Evolutionary conservation across 2,888 invertebrate species (phyloP), one percentile per base, ranked within the genome.

Genomic region (Eristalis arbustorum): DNA sequence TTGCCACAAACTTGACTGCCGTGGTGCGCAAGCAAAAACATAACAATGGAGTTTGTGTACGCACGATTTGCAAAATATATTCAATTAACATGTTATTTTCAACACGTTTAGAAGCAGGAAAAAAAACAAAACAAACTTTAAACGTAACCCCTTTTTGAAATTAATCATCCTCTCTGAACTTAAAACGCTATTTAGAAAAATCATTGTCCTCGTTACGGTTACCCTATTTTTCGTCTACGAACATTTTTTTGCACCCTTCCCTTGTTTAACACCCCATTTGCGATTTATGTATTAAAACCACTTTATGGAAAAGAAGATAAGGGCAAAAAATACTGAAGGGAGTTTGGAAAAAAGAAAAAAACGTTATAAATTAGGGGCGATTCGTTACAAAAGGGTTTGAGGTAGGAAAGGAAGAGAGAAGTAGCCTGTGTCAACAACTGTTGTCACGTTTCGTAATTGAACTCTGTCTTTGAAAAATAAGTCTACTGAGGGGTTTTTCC

Each of bases 181-280:
- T 42, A 23, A 40, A 59, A 73, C 57, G 25, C 64, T 63, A 66
- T 76, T 67, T 71, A 72, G 28, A 63, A 49, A 68, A 76, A 56
- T 59, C 37, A 74, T 76, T 73, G 64, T 72, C 57, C 56, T 42
- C 49, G 49, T 67, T 79, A 49, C n/a, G 28, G 28, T 57, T 22
- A 34, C 49, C 34, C 22, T 18, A 59, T 49, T 73, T 67, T 31
- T 42, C 22, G 22, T 62, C 8, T 5, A 18, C 5, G 18, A 28
- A 67, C 61, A 67, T 40, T 40, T 37, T 49, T 49, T 31, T 31
- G 31, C 31, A 31, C 31, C 42, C 66, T 72, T 67, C 31, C 68
- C 68, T 69, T 62, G 23, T 72, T 74, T 66, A 66, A 73, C 77
- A 81, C 85, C 81, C 85, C 69, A 77, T 85, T 81, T 79, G 67